Conservation (phyloP, 2,888 invertebrate species). For the Leucoma salicis region DNA sequence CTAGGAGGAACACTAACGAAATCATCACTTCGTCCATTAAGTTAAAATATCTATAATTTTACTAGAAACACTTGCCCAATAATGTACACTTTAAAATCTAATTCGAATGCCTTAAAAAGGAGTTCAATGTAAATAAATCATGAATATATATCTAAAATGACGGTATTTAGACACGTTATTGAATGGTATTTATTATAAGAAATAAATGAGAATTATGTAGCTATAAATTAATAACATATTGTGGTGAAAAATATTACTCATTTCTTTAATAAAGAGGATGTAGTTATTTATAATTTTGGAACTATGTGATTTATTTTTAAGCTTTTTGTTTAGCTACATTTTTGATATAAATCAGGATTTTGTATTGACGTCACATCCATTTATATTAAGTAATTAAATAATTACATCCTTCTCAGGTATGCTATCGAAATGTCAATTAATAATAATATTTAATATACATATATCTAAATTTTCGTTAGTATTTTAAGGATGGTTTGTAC, state of each 20-base stretch:
- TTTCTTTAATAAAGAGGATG: slow-evolving; percentile 48
- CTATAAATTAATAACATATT: slow-evolving; percentile 68
- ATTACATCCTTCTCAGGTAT: slow-evolving; percentile 43
- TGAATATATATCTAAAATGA: slow-evolving; percentile 53
- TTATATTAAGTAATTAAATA: slow-evolving; percentile 35
- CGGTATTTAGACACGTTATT: slow-evolving; percentile 61
- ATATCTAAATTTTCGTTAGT: not conserved
- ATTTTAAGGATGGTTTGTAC: slow-evolving; percentile 6
- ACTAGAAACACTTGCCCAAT: slow-evolving; percentile 73
- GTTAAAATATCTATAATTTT: slow-evolving; percentile 75
- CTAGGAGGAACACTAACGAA: slow-evolving; percentile 80
- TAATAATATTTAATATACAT: slow-evolving; percentile 39
- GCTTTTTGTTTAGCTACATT: not conserved
- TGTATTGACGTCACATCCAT: not conserved
- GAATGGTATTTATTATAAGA: slow-evolving; percentile 55
- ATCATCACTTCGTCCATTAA: slow-evolving; percentile 82
- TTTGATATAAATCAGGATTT: not conserved
- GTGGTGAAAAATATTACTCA: slow-evolving; percentile 54
- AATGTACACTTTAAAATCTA: slow-evolving; percentile 64
- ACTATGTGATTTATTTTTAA: not conserved
- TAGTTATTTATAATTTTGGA: slow-evolving; percentile 50
- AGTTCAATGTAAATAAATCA: slow-evolving; percentile 71
- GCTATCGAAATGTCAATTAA: slow-evolving; percentile 65
- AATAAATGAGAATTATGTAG: slow-evolving; percentile 66
- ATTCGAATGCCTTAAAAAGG: slow-evolving; percentile 73